Evolutionary conservation across 2,797 vertebrate species (phyloP), one percentile per base, ranked within the genome.

Genomic region (Pampus argenteus): DNA sequence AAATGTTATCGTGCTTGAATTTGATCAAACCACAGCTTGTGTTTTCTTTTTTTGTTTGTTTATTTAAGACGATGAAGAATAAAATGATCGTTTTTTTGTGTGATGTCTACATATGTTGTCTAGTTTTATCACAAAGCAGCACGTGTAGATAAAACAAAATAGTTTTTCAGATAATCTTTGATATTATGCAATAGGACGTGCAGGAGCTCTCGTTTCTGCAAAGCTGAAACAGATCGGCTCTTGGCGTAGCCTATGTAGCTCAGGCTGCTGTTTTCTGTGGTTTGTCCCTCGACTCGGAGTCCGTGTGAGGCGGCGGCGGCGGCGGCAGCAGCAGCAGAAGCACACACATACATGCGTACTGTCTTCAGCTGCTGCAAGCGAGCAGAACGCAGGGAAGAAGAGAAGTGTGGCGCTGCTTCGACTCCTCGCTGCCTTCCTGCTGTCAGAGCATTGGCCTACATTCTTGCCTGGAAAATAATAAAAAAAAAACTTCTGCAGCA

Each of bases 361-460:
- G 68, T 86, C 70, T 81, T 84, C 63, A 48, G 80, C 80, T 79
- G 76, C 66, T 78, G 65, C 57, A 52, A 73, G 62, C 29, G 49
- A 63, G 75, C 75, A 71, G 74, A 85, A 73, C 62, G 67, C 18
- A 9, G 58, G 44, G 71, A 75, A 85, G 76, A 81, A 31, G 83
- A 76, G 76, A 64, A 59, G 77, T 77, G 79, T 59, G 28, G 40
- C 62, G 56, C 62, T 74, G 62, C 78, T 65, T 69, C 31, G 42
- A 40, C 78, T 90, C 75, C 75, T 78, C 69, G 76, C 79, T 81
- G 78, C 88, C 84, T 88, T 83, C 60, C 76, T 81, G 84, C 87
- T 79, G 74, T 91, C 86, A 82, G 78, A 90, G 83, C 76, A 72
- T 71, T 90, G 92, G 90, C 91, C 89, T 90, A 92, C 89, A 91